Percentiles rank a stretch among this genome's conserved stretches.
Evolutionary conservation across 1,140 invertebrate species (phyloP).

Genomic region (Whitmania pigra): DNA sequence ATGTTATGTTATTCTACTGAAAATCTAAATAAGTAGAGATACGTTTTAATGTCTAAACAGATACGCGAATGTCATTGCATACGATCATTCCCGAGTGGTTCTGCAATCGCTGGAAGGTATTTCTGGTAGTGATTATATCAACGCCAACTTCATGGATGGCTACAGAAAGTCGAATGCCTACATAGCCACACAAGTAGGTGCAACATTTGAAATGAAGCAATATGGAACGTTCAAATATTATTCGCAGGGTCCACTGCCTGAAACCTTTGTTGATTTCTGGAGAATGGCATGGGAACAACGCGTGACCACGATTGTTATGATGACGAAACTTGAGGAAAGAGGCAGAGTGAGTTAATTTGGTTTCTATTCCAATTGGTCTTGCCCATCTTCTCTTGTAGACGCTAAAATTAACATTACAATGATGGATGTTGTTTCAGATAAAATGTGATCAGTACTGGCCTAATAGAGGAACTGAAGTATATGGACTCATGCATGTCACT

Average conservation of each 20-base stretch:
- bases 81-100: conserved; percentile 62
- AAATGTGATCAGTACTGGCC: conserved; percentile 71
- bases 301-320: conserved; percentile 82
- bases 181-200: conserved; percentile 40
- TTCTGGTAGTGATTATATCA: conserved; percentile 72
- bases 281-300: conserved; percentile 56
- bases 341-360: conserved; percentile 5
- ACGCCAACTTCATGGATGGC: conserved; percentile 59
- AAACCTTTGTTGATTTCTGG: conserved; percentile 21
- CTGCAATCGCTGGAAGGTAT: conserved; percentile 47
- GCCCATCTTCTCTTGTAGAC: no score
- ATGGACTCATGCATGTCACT: conserved; percentile 70
- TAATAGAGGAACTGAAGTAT: conserved; percentile 73
- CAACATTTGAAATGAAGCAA: not conserved
- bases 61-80: conserved; percentile 97
- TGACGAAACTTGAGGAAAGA: conserved; percentile 19
- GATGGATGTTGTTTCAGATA: not conserved
- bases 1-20: not conserved
- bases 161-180: conserved; percentile 42
- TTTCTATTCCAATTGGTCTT: not conserved
- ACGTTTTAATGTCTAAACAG: conserved; percentile 40
- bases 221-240: not conserved
- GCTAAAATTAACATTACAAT: no score
- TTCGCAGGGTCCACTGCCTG: conserved; percentile 21
- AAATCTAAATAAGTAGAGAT: not conserved